Percentiles rank a stretch among this genome's conserved stretches.
These are phyloP conservation scores for Urosaurus nigricauda DNA, from an alignment of 2,797 vertebrate species.

Conservation along the genomic window DNA sequence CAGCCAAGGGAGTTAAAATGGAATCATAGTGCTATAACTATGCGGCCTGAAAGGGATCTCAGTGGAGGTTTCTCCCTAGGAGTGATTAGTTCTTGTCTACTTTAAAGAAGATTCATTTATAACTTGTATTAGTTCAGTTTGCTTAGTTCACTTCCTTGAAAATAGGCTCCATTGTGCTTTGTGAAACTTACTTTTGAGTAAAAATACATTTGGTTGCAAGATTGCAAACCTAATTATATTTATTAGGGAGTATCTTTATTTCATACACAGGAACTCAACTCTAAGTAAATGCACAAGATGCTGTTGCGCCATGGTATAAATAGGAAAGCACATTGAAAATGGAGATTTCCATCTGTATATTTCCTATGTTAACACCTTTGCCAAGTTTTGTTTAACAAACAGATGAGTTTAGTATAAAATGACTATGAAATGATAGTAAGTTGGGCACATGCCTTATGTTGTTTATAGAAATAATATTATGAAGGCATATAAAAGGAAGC, in stretches of 20 bases:
- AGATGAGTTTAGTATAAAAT: constrained; percentile 58
- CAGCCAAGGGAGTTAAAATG: too few species aligned
- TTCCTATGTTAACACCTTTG: constrained; percentile 49
- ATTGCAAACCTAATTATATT: neutral
- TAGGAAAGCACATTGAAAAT: constrained; percentile 57
- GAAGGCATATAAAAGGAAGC: constrained; percentile 41
- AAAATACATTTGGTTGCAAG: neutral
- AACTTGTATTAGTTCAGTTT: neutral
- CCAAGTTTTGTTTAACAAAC: constrained; percentile 67
- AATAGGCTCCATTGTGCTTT: neutral
- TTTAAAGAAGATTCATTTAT: neutral
- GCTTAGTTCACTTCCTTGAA: neutral
- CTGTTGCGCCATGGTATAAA: constrained; percentile 40
- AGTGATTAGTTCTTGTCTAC: neutral
- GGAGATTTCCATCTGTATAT: constrained; percentile 53
- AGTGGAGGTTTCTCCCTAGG: neutral
- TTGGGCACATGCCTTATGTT: constrained; percentile 57
- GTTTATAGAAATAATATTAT: constrained; percentile 48
- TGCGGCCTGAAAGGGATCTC: too few species aligned
- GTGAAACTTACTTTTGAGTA: neutral
- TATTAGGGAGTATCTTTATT: neutral
- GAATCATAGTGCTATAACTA: too few species aligned
- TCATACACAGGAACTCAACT: neutral
- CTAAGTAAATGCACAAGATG: neutral
- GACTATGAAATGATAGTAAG: constrained; percentile 42